Percentiles rank a stretch among this genome's conserved stretches.
phyloP scores from a whole-genome alignment of 2,888 invertebrate genomes.

The Sphaerophoria rueppellii region DNA sequence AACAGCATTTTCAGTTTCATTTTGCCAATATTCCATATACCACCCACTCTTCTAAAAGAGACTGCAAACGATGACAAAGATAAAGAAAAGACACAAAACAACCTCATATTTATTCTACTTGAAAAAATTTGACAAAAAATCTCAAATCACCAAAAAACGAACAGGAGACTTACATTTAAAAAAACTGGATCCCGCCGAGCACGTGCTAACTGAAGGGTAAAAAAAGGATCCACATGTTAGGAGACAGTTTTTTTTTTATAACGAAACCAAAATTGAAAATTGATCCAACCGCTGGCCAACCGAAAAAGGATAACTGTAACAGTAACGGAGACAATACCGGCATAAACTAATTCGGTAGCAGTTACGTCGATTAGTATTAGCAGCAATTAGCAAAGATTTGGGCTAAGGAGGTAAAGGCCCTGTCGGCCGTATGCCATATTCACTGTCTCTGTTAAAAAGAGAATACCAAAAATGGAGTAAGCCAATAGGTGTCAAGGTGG shows the following conservation, averaged over 20 bases:
- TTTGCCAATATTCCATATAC: not conserved
- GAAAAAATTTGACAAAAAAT: slow-evolving; percentile 22
- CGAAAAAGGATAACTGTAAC: slow-evolving; percentile 66
- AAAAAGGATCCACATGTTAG: slow-evolving; percentile 64
- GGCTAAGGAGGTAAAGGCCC: slow-evolving; percentile 19
- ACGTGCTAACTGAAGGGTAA: slow-evolving; percentile 68
- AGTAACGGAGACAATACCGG: slow-evolving; percentile 68
- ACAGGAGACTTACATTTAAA: not conserved
- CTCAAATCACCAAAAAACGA: slow-evolving; percentile 1
- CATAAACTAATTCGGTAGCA: slow-evolving; percentile 73
- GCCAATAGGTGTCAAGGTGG: slow-evolving; percentile 70
- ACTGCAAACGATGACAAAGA: not conserved
- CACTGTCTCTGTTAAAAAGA: slow-evolving; percentile 1
- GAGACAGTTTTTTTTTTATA: slow-evolving; percentile 19
- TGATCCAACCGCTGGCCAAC: slow-evolving; percentile 42
- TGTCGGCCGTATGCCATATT: slow-evolving; percentile 65
- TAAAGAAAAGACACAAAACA: not conserved
- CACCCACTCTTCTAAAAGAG: slow-evolving; percentile 4
- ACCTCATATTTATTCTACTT: slow-evolving; percentile 6
- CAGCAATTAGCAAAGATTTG: slow-evolving; percentile 62
- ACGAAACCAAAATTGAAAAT: slow-evolving; percentile 43
- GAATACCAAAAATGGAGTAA: slow-evolving; percentile 43
- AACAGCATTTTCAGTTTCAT: not conserved
- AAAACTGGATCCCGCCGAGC: slow-evolving; percentile 50
- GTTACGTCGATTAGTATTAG: slow-evolving; percentile 73